These are phyloP conservation scores for Hydractinia echinata DNA, from an alignment of 30 jellyfish, hydroid and myxozoan species.

Conservation along the genomic window DNA sequence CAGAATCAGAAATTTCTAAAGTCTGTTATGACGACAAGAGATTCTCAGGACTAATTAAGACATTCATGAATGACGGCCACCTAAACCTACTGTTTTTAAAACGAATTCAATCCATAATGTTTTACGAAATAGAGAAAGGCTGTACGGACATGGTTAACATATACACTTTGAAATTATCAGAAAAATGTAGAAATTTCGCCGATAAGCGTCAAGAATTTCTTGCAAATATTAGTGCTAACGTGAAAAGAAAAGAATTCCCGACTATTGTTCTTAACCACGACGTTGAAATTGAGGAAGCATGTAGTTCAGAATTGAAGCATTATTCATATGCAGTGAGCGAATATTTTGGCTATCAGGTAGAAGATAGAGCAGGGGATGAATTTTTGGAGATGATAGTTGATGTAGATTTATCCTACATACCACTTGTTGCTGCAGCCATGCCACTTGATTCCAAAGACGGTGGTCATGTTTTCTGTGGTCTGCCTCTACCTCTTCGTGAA, in stretches of 20 bases:
- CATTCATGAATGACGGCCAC: conserved; percentile 55
- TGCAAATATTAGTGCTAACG: neutral
- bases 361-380: neutral
- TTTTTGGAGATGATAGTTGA: neutral
- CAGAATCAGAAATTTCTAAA: conserved; percentile 48
- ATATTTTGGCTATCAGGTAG: conserved; percentile 1
- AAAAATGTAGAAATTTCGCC: neutral
- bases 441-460: neutral
- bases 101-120: conserved; percentile 33
- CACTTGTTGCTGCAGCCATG: conserved; percentile 55
- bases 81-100: conserved; percentile 47
- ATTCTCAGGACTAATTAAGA: conserved; percentile 27
- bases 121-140: conserved; percentile 32
- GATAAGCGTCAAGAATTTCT: neutral
- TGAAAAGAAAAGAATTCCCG: neutral
- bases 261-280: neutral
- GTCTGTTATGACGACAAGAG: conserved; percentile 32
- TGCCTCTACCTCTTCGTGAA: conserved; percentile 61
- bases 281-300: conserved; percentile 6
- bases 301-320: neutral
- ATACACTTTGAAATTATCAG: conserved; percentile 19
- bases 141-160: conserved; percentile 21
- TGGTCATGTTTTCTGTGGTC: conserved; percentile 69
- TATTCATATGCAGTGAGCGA: conserved; percentile 33
- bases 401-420: conserved; percentile 30